A percentile compares a stretch with the other conserved stretches of the same genome.
These are phyloP conservation scores for Corydoras sp. DNA, from an alignment of 2,113 vertebrate species.

Conservation along the genomic window DNA sequence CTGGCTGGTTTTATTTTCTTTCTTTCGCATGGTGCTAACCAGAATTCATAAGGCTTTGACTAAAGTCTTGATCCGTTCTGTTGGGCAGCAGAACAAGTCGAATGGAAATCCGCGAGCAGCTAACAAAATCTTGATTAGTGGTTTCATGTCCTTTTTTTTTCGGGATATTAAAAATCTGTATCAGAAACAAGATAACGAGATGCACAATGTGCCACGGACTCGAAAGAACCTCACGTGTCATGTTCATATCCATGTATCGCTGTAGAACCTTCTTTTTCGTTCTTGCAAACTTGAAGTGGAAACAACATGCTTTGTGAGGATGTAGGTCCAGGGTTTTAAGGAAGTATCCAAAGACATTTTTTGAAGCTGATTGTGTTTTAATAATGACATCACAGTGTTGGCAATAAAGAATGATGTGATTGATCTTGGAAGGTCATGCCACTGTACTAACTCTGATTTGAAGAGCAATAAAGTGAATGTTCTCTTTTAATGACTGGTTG, in stretches of 20 bases:
- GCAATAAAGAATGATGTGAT: constrained; percentile 48
- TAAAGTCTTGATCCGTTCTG: constrained; percentile 39
- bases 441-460: constrained; percentile 57
- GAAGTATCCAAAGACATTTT: constrained; percentile 68
- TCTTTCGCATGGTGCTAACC: too few relatives aligned
- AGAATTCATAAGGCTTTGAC: too few relatives aligned
- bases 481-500: not conserved
- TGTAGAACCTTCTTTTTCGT: constrained; percentile 64
- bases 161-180: constrained; percentile 78
- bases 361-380: constrained; percentile 45
- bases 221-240: constrained; percentile 58
- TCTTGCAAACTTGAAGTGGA: constrained; percentile 71
- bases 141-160: constrained; percentile 44
- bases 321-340: constrained; percentile 55
- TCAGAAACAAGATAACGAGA: constrained; percentile 78
- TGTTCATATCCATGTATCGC: constrained; percentile 40
- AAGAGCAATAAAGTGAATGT: constrained; percentile 55
- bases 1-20: too few relatives aligned
- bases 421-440: constrained; percentile 50
- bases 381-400: constrained; percentile 25
- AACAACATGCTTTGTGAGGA: constrained; percentile 53
- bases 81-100: constrained; percentile 44
- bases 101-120: constrained; percentile 58
- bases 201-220: constrained; percentile 83
- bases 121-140: constrained; percentile 60